Conservation (phyloP, 1,140 invertebrate genomes). For the Leptonema lineaticorne region DNA sequence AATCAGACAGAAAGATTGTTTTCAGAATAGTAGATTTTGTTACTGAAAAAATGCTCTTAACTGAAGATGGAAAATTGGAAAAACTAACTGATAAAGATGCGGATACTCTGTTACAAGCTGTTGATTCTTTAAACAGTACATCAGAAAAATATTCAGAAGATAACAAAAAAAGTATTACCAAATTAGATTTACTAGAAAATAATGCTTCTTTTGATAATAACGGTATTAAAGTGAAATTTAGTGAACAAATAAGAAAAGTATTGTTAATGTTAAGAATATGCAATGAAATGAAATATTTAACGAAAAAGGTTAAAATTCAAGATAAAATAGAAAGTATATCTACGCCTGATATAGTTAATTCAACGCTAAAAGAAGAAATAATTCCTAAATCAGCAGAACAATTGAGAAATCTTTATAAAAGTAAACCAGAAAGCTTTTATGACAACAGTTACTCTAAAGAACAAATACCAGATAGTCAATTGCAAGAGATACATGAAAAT, state of each 20-base stretch:
- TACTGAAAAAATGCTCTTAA: conserved; percentile 57
- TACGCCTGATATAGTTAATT: conserved; percentile 54
- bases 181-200: conserved; percentile 36
- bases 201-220: conserved; percentile 4
- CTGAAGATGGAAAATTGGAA: conserved; percentile 54
- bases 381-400: conserved; percentile 18
- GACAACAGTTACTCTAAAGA: too few species aligned
- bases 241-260: conserved; percentile 43
- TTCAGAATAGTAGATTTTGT: conserved; percentile 57
- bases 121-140: conserved; percentile 33
- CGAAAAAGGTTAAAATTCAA: conserved; percentile 41
- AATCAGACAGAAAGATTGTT: conserved; percentile 53
- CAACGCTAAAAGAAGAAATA: conserved; percentile 46
- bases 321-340: conserved; percentile 38
- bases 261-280: conserved; percentile 47
- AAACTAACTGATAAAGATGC: conserved; percentile 49
- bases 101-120: conserved; percentile 19
- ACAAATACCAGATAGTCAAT: conserved; percentile 10
- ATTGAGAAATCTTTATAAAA: conserved; percentile 26
- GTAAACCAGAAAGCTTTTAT: conserved; percentile 34
- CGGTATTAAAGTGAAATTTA: conserved; percentile 27
- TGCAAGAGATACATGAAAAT: not conserved
- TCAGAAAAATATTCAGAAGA: conserved; percentile 30
- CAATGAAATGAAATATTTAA: conserved; percentile 45
- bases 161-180: conserved; percentile 9